These are phyloP conservation scores for Hirtodrosophila trivittata DNA, from an alignment of 2,888 invertebrate species.

Conservation along the genomic window DNA sequence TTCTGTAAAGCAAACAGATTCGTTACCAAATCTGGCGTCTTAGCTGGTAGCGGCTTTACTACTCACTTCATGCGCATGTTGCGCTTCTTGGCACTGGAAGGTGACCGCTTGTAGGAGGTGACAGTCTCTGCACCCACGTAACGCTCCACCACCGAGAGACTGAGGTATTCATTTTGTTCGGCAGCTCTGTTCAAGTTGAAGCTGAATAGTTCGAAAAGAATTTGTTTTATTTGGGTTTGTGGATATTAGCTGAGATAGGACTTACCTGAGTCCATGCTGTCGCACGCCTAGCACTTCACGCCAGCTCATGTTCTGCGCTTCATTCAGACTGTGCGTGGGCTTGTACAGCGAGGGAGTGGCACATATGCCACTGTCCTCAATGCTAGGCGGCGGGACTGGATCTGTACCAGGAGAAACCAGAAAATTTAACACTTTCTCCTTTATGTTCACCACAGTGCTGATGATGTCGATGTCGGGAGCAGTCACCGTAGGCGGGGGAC, in stretches of 20 bases:
- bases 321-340: conserved; percentile 78
- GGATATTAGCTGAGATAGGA: neutral
- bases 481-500: conserved; percentile 91
- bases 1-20: conserved; percentile 57
- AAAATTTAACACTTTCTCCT: conserved; percentile 84
- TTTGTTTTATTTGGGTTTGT: conserved; percentile 7
- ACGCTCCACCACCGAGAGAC: conserved; percentile 88
- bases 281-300: conserved; percentile 87
- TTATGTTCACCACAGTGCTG: conserved; percentile 87
- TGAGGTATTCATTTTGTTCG: conserved; percentile 89
- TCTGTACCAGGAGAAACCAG: conserved; percentile 21
- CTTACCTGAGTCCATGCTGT: conserved; percentile 90
- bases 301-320: conserved; percentile 84
- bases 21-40: neutral
- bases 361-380: conserved; percentile 50
- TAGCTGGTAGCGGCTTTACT: too few relatives aligned
- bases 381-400: conserved; percentile 5
- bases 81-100: conserved; percentile 87
- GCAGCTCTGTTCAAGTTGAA: conserved; percentile 89
- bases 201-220: conserved; percentile 84
- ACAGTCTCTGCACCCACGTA: conserved; percentile 91
- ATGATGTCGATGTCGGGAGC: conserved; percentile 87
- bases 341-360: conserved; percentile 65
- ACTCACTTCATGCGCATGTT: conserved; percentile 86
- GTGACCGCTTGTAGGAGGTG: conserved; percentile 84